A percentile compares a stretch with the other conserved stretches of the same genome.
phyloP scores from a whole-genome alignment of 1,140 invertebrate species.

The Gryon sp. region DNA sequence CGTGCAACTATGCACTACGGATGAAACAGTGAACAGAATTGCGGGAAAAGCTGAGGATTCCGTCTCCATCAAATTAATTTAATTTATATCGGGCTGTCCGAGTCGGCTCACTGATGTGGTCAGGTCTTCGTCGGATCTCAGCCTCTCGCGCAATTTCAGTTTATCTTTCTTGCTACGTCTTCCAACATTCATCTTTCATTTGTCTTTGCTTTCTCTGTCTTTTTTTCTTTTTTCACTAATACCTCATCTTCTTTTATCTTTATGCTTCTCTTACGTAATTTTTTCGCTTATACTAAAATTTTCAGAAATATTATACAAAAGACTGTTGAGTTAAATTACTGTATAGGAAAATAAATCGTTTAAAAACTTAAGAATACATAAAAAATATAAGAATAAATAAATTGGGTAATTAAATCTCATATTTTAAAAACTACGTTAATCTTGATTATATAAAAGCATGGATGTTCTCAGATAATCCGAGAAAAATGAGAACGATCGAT shows the following conservation, averaged over 20 bases:
- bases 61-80: slow-evolving; percentile 76
- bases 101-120: slow-evolving; percentile 65
- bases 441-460: not conserved
- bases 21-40: slow-evolving; percentile 45
- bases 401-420: too few species aligned
- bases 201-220: too few species aligned
- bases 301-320: too few species aligned
- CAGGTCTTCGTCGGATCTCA: slow-evolving; percentile 50
- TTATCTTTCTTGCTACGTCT: slow-evolving; percentile 37
- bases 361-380: too few species aligned
- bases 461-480: slow-evolving; percentile 41
- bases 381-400: too few species aligned
- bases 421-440: too few species aligned
- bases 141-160: slow-evolving; percentile 47
- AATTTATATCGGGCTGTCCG: slow-evolving; percentile 74
- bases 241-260: slow-evolving; percentile 40
- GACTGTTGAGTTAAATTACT: too few species aligned
- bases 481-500: slow-evolving; percentile 53
- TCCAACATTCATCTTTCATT: slow-evolving; percentile 9
- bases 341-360: too few species aligned
- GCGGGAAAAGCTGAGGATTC: slow-evolving; percentile 57
- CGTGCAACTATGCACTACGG: slow-evolving; percentile 68
- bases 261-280: slow-evolving; percentile 14
- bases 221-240: not conserved
- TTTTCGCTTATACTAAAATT: too few species aligned